phyloP scores from a whole-genome alignment of 2,888 invertebrate species.

The Zeuzera pyrina region DNA sequence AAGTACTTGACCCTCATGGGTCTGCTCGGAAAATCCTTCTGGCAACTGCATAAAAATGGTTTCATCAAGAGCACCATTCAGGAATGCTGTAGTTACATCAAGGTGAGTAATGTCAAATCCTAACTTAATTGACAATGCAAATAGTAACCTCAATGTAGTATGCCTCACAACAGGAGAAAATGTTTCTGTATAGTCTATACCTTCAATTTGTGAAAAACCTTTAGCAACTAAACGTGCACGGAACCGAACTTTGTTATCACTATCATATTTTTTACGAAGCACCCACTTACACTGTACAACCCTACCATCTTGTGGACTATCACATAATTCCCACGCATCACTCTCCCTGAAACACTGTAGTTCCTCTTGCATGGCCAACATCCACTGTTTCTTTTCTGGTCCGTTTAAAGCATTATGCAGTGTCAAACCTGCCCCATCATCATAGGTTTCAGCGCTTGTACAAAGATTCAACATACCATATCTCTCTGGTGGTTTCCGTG shows the following conservation, averaged over 20 bases:
- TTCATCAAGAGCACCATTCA: too few relatives aligned
- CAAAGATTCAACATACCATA: slow-evolving; percentile 2
- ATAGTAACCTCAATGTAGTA: slow-evolving; percentile 9
- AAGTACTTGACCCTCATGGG: too few relatives aligned
- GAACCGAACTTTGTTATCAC: slow-evolving; percentile 7
- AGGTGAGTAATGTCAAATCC: too few relatives aligned
- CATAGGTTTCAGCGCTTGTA: slow-evolving; percentile 2
- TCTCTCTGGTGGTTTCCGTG: too few relatives aligned
- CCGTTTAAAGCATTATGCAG: slow-evolving; percentile 2
- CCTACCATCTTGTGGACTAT: slow-evolving; percentile 4
- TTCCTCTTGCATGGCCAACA: slow-evolving; percentile 7
- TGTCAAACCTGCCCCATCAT: slow-evolving; percentile 1
- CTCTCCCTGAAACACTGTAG: slow-evolving; percentile 8
- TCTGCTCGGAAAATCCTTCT: too few relatives aligned
- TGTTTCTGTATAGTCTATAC: slow-evolving; percentile 10
- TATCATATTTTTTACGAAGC: slow-evolving; percentile 11
- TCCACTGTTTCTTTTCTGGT: slow-evolving; percentile 8
- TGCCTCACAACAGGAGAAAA: too few relatives aligned
- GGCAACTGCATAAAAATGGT: too few relatives aligned
- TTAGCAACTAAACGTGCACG: slow-evolving; percentile 10
- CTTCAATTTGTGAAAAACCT: slow-evolving; percentile 9
- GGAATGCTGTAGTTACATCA: too few relatives aligned
- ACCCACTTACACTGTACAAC: slow-evolving; percentile 13
- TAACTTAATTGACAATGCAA: slow-evolving; percentile 8
- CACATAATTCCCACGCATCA: slow-evolving; percentile 6